phyloP scores from a whole-genome alignment of 2,113 vertebrate genomes.

The Rostratula benghalensis region DNA sequence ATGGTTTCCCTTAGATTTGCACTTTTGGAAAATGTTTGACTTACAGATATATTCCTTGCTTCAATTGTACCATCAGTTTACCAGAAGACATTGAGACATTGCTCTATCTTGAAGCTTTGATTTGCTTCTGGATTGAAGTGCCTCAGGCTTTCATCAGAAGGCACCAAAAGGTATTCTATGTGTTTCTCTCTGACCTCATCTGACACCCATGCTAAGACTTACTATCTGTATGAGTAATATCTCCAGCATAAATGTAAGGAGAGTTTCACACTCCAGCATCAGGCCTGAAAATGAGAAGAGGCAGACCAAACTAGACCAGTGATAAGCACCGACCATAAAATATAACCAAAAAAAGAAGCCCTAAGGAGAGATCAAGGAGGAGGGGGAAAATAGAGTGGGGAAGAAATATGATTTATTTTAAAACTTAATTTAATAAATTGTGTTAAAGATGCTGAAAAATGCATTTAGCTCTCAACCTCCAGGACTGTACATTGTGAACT shows the following conservation, averaged over 20 bases:
- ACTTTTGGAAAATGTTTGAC: not conserved
- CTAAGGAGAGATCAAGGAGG: not conserved
- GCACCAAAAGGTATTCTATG: not conserved
- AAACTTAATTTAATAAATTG: constrained; percentile 78
- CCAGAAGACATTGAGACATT: not conserved
- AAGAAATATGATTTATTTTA: constrained; percentile 67
- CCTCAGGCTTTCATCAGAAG: not conserved
- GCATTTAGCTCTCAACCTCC: constrained; percentile 61
- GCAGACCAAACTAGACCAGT: not conserved
- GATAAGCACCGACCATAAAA: not conserved
- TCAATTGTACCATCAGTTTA: not conserved
- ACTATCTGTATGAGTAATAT: not conserved
- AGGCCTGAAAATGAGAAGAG: not conserved
- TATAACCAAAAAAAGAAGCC: not conserved
- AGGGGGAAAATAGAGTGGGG: not conserved
- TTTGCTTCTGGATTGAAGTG: not conserved
- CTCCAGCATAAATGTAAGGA: not conserved
- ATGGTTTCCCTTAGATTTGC: not conserved
- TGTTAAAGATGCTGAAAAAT: constrained; percentile 75
- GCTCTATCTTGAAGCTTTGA: not conserved
- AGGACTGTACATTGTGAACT: constrained; percentile 53
- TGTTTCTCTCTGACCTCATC: not conserved
- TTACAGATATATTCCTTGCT: not conserved
- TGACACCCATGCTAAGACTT: not conserved
- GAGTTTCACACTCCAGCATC: not conserved